Evolutionary conservation across 1,140 invertebrate genomes (phyloP).

Genomic region (Drosophila pachea): DNA sequence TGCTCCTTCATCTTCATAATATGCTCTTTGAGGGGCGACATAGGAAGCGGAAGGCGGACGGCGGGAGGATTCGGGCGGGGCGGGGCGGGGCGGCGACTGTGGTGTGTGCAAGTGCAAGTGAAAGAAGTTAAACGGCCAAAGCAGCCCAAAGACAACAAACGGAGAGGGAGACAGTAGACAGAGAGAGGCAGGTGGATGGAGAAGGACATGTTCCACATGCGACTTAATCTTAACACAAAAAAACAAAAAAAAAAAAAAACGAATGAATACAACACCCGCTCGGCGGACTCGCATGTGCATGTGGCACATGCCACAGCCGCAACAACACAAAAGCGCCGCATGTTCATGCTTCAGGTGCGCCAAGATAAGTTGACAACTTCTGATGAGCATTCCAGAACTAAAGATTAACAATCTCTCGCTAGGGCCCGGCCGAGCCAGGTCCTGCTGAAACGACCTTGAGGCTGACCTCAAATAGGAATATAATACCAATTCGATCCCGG

Average conservation of each 20-base stretch:
- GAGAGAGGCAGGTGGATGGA: not conserved
- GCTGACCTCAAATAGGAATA: not conserved
- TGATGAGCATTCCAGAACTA: constrained; percentile 37
- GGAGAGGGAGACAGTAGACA: not conserved
- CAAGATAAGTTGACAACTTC: constrained; percentile 28
- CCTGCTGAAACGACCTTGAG: not conserved
- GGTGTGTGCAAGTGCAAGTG: constrained; percentile 55
- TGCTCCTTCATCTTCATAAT: constrained; percentile 44
- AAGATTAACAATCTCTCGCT: not conserved
- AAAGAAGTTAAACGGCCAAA: constrained; percentile 67
- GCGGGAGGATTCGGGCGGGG: constrained; percentile 19
- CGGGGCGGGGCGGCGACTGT: not conserved
- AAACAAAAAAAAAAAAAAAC: constrained; percentile 16
- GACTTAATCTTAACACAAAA: constrained; percentile 33
- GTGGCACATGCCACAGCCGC: constrained; percentile 8
- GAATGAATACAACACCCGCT: constrained; percentile 20
- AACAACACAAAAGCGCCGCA: constrained; percentile 9
- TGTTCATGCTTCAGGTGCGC: constrained; percentile 10
- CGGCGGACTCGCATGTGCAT: constrained; percentile 3
- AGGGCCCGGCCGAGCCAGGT: not conserved
- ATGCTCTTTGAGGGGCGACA: constrained; percentile 35
- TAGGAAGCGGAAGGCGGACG: too few relatives aligned
- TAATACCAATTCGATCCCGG: too few relatives aligned
- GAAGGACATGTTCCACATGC: constrained; percentile 35
- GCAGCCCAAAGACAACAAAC: constrained; percentile 39